These are phyloP conservation scores for Caenorhabditis inopinata DNA, from an alignment of 1,140 invertebrate species.

Conservation along the genomic window DNA sequence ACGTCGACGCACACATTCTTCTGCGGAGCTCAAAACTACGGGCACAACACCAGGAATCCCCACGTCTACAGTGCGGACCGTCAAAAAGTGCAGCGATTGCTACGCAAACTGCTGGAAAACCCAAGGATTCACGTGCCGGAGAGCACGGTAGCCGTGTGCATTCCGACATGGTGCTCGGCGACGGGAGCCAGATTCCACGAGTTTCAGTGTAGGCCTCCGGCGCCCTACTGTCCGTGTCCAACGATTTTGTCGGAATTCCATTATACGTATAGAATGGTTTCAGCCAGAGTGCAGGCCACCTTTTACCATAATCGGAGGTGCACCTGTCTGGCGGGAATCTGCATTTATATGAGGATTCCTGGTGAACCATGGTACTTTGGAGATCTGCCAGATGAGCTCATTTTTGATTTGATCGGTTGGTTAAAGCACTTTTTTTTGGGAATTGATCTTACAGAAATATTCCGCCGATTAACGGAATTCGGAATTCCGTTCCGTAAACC, in stretches of 20 bases:
- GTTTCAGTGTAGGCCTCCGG: background rate
- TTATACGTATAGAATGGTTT: conserved; percentile 7
- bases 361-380: conserved; percentile 11
- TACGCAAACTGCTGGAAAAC: background rate
- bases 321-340: background rate
- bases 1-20: background rate
- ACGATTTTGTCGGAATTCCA: background rate
- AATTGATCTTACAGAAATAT: no score
- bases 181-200: background rate
- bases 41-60: background rate
- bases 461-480: no score
- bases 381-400: background rate
- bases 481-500: no score
- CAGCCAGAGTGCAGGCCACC: background rate
- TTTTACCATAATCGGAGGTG: conserved; percentile 8
- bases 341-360: background rate
- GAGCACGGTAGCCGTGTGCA: background rate
- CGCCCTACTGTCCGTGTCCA: background rate
- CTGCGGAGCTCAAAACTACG: background rate
- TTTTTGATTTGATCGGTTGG: conserved; percentile 6
- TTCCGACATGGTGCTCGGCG: background rate
- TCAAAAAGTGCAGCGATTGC: background rate
- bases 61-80: background rate
- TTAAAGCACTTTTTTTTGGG: background rate
- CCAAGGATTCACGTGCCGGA: background rate